These are phyloP conservation scores for Macquaria ambigua DNA, from an alignment of 2,113 vertebrate species.

Conservation along the genomic window DNA sequence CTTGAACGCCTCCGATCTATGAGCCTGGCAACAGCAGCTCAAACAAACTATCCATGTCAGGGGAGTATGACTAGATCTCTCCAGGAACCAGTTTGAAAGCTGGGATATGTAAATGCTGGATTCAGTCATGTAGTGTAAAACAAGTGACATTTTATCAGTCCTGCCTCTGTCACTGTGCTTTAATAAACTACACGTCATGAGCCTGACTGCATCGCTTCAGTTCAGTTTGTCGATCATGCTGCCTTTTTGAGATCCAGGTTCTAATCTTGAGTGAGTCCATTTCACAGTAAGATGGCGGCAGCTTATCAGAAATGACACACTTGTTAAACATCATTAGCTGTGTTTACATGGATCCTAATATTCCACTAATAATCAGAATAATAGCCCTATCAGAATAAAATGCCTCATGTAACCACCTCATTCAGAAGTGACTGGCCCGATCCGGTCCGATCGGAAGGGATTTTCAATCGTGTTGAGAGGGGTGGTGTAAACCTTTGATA, in stretches of 20 bases:
- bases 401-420: too few relatives aligned
- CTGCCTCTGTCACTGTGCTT: background rate
- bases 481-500: too few relatives aligned
- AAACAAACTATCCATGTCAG: background rate
- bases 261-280: background rate
- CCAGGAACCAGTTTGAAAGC: background rate
- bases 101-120: background rate
- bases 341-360: too few relatives aligned
- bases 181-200: background rate
- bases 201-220: background rate
- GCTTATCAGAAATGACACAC: background rate
- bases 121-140: background rate
- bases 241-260: background rate
- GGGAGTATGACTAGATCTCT: background rate
- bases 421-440: rapidly evolving
- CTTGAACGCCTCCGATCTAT: background rate
- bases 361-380: too few relatives aligned
- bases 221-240: background rate
- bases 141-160: background rate
- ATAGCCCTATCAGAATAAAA: too few relatives aligned
- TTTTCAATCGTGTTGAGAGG: too few relatives aligned
- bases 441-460: too few relatives aligned
- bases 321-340: background rate
- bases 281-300: background rate
- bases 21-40: background rate